phyloP scores from a whole-genome alignment of 2,888 invertebrate species.

The Cosmopolites sordidus region DNA sequence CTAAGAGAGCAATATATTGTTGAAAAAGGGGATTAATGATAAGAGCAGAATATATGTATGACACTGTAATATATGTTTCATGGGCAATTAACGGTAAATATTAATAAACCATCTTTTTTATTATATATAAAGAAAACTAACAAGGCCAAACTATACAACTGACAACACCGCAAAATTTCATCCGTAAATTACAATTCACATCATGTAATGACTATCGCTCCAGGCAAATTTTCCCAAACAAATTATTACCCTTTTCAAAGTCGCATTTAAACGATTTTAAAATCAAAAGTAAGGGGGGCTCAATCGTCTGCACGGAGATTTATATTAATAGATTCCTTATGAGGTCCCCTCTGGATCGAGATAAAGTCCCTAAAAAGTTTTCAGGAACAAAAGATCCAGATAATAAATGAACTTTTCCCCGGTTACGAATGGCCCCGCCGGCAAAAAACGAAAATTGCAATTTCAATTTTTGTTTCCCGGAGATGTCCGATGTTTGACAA shows the following conservation, averaged over 20 bases:
- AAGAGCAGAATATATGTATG: too few relatives aligned
- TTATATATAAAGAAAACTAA: too few relatives aligned
- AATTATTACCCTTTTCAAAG: neutral
- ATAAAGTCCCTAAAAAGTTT: slow-evolving; percentile 8
- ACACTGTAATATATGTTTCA: too few relatives aligned
- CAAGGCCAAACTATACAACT: too few relatives aligned
- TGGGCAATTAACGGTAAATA: too few relatives aligned
- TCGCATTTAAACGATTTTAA: slow-evolving; percentile 6
- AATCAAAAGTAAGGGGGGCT: slow-evolving; percentile 5
- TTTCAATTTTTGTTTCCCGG: slow-evolving; percentile 6
- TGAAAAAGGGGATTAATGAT: too few relatives aligned
- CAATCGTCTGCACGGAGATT: slow-evolving; percentile 9
- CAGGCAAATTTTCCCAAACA: neutral
- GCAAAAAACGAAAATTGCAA: slow-evolving; percentile 1
- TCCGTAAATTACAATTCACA: too few relatives aligned
- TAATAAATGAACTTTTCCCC: slow-evolving; percentile 16
- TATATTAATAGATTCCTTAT: slow-evolving; percentile 15
- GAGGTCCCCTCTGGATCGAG: slow-evolving; percentile 1
- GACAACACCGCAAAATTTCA: too few relatives aligned
- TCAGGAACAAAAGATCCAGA: slow-evolving; percentile 14
- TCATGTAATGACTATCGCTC: too few relatives aligned
- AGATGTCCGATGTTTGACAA: neutral
- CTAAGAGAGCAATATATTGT: too few relatives aligned
- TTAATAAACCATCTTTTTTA: too few relatives aligned
- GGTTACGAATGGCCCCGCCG: slow-evolving; percentile 4